Conservation (phyloP, 2,888 invertebrate genomes). For the Schrankia costaestrigalis region DNA sequence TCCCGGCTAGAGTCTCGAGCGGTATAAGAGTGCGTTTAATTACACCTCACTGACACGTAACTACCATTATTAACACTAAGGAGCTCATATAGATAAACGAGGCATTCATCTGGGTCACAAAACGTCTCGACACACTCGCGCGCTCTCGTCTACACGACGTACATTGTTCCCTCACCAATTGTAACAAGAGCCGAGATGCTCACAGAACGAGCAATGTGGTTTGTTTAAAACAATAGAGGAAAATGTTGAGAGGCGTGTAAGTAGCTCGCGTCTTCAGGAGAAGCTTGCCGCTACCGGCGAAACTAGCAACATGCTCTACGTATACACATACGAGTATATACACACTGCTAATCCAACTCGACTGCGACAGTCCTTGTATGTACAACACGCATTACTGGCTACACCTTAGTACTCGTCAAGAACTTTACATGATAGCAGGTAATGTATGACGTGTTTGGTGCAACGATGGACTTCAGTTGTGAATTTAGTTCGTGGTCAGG, state of each 20-base stretch:
- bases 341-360: too few species aligned
- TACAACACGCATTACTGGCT: conserved; percentile 23
- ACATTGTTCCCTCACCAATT: conserved; percentile 43
- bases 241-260: conserved; percentile 32
- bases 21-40: conserved; percentile 42
- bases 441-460: conserved; percentile 28
- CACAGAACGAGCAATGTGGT: conserved; percentile 50
- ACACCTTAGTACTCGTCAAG: conserved; percentile 4
- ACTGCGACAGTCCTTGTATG: conserved; percentile 15
- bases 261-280: conserved; percentile 43
- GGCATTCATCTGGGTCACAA: conserved; percentile 30
- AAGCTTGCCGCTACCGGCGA: conserved; percentile 18
- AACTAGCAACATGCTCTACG: too few species aligned
- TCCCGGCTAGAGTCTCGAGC: conserved; percentile 12
- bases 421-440: conserved; percentile 19
- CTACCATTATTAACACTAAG: conserved; percentile 50
- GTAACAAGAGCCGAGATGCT: conserved; percentile 29
- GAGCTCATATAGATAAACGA: conserved; percentile 44
- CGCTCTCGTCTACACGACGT: conserved; percentile 29
- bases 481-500: conserved; percentile 26
- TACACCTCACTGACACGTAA: conserved; percentile 42
- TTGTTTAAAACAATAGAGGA: conserved; percentile 50
- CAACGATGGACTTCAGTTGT: conserved; percentile 15
- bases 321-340: too few species aligned
- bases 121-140: conserved; percentile 17